Evolutionary conservation across 2,797 vertebrate genomes (phyloP), one percentile per base, ranked within the genome.

Genomic region (Notolepis coatsorum): DNA sequence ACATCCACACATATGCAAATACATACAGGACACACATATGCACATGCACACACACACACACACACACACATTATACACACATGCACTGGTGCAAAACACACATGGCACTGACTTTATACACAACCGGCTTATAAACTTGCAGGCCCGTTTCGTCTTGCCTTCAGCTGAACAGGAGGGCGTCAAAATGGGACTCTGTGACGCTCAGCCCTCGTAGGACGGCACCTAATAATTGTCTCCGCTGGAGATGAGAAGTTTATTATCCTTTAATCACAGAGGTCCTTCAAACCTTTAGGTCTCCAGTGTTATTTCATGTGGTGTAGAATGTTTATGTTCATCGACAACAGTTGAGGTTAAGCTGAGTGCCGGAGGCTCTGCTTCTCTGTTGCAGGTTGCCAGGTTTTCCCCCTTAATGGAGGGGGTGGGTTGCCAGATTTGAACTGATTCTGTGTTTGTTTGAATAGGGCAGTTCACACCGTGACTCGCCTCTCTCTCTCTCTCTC

Each of bases 171-270:
- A n/a, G n/a, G n/a, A n/a, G 74, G 52, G 57, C 65, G 79, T 63
- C 64, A 65, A 71, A 71, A 71, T 70, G 62, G 37, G 41, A n/a
- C n/a, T 59, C 68, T 28, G 59, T 68, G 71, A 51, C 21, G 1
- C 5, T 37, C 10, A n/a, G 6, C 65, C 50, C 46, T 57, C 63
- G 7, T 61, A 61, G 55, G 63, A 46, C 17, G 10, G 21, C 28
- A 56, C 49, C 68, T 37, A 9, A 35, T 64, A 66, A n/a, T 72
- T 80, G 75, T 80, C 68, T 23, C 60, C 62, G 58, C 31, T n/a
- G 46, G 58, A 60, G 77, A 77, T 79, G 46, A n/a, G n/a, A 76
- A 6, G 73, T 83, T 87, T 87, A 71, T 89, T 89, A 69, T 86
- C 71, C 71, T 81, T 77, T 75, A 80, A 80, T 87, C 82, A 48